These are phyloP conservation scores for Tubulanus polymorphus DNA, from an alignment of 2,888 invertebrate species.

Conservation along the genomic window DNA sequence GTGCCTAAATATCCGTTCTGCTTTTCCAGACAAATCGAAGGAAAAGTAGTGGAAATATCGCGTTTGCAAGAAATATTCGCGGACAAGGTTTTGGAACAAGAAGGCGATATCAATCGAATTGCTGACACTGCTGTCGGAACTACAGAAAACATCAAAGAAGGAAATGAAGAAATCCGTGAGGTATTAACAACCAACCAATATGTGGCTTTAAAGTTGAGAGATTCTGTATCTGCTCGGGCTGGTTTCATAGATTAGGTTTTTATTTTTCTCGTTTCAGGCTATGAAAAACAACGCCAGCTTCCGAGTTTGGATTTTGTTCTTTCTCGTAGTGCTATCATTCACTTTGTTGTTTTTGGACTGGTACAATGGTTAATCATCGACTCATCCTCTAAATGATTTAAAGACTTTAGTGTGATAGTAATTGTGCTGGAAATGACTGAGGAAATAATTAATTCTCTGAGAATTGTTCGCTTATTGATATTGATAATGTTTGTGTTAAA, in stretches of 20 bases:
- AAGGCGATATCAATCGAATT: constrained; percentile 87
- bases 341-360: constrained; percentile 94
- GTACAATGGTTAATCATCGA: constrained; percentile 76
- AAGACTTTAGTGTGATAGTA: too few species aligned
- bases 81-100: constrained; percentile 90
- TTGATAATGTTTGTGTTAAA: too few species aligned
- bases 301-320: constrained; percentile 90
- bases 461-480: too few species aligned
- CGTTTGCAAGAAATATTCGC: constrained; percentile 93
- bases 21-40: constrained; percentile 54
- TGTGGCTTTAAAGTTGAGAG: background rate
- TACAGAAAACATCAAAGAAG: constrained; percentile 92
- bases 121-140: constrained; percentile 82
- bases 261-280: constrained; percentile 58
- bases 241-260: too few species aligned
- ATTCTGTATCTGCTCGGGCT: background rate
- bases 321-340: constrained; percentile 91
- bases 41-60: constrained; percentile 90
- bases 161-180: constrained; percentile 94
- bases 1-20: constrained; percentile 1
- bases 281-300: constrained; percentile 95
- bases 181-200: constrained; percentile 29
- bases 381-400: too few species aligned
- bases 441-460: too few species aligned
- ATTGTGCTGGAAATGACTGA: too few species aligned